phyloP scores from a whole-genome alignment of 2,113 vertebrate genomes.

The Gasterosteus nipponicus region DNA sequence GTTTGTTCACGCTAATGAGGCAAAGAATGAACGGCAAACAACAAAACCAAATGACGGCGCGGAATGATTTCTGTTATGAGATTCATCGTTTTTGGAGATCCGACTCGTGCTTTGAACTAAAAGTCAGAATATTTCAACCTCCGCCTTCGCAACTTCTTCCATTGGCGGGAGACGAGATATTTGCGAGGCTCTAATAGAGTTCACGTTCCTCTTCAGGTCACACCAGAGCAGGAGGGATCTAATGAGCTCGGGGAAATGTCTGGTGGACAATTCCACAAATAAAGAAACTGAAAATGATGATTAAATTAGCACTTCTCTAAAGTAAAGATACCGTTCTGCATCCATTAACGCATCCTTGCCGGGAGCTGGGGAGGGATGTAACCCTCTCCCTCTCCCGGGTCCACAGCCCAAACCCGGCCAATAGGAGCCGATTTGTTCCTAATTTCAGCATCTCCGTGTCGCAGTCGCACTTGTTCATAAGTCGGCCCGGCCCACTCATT shows the following conservation, averaged over 20 bases:
- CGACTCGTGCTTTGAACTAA: no score
- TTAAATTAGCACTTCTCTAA: neutral
- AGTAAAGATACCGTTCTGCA: neutral
- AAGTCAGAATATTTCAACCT: no score
- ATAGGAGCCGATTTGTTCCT: neutral
- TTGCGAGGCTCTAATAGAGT: no score
- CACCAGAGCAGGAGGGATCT: neutral
- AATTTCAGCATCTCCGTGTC: no score
- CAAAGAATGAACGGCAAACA: constrained; percentile 84
- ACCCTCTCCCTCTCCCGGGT: neutral
- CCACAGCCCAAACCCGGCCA: neutral
- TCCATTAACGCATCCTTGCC: neutral
- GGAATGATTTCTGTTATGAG: constrained; percentile 40
- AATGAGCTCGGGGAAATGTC: neutral
- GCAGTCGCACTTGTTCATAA: neutral
- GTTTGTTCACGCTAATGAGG: constrained; percentile 80
- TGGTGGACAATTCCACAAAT: neutral
- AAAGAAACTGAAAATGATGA: neutral
- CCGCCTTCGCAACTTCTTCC: no score
- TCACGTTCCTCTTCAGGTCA: neutral
- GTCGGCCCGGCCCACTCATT: neutral
- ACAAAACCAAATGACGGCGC: constrained; percentile 67
- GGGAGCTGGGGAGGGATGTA: neutral
- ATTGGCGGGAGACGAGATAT: no score
- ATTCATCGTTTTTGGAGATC: neutral